Evolutionary conservation across 2,888 invertebrate genomes (phyloP), one percentile per base, ranked within the genome.

Genomic region (Himalopsyche kuldschensis): DNA sequence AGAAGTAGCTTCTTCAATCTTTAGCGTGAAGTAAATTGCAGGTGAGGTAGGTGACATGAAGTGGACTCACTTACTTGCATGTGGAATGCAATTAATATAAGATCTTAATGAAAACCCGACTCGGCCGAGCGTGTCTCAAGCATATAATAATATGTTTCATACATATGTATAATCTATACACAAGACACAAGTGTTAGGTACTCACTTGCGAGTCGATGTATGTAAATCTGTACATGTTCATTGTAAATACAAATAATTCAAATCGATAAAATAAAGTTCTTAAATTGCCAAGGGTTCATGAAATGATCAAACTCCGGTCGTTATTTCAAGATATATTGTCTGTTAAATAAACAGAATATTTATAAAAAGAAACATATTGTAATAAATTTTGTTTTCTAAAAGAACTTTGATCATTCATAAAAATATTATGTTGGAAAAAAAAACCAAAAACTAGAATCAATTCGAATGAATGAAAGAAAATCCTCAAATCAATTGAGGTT

Each of bases 41-140:
- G 78, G 41, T 91, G 89, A 89, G 89, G 89, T 87, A 82, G 79
- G 79, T 55, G 83, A 80, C 35, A 76, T 27, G n/a, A 55, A 55
- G 55, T 48, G 69, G 31, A 46, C 90, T 90, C 91, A 90, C 91
- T 91, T 90, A 89, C 89, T 90, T 91, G 90, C 90, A 90, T 90
- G 88, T 89, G 88, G 90, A 89, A 90, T 89, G 91, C 91, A 91
- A 92, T 91, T 91, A 92, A 92, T 92, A 91, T 91, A 91, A 91
- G 91, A 91, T 92, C 92, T 92, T 92, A 92, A 92, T 92, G 92
- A 92, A 92, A 91, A 89, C 89, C 90, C 90, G 90, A 90, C 91
- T 90, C 89, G 63, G 90, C 90, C 89, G 88, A 89, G 89, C 88
- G 84, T 80, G 84, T 78, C 78, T 24, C 69, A 48, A 30, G 69